Percentiles rank a stretch among this genome's conserved stretches.
Conservation (phyloP, 1,140 invertebrate species). For the Nasonia vitripennis region DNA sequence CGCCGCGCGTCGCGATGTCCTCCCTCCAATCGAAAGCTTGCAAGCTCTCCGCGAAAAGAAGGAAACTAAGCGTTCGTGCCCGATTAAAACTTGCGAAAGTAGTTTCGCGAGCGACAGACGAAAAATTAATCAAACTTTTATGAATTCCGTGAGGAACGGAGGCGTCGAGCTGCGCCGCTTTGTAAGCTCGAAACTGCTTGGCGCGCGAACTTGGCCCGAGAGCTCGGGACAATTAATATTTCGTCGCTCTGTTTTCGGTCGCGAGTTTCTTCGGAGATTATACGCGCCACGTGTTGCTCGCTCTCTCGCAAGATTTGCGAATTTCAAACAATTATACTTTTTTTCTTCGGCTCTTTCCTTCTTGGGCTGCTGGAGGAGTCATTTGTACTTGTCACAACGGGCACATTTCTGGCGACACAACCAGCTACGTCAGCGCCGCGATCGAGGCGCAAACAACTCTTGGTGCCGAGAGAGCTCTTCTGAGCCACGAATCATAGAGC, state of each 20-base stretch:
- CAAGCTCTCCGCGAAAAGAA: background rate
- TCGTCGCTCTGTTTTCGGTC: background rate
- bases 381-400: slow-evolving; percentile 19
- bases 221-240: background rate
- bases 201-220: background rate
- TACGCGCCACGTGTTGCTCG: background rate
- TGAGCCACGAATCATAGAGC: no score
- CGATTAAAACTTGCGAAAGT: background rate
- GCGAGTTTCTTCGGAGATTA: background rate
- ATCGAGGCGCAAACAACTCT: no score
- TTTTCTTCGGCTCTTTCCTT: background rate
- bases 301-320: no score
- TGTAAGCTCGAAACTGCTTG: no score
- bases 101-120: background rate
- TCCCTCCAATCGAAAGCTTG: background rate
- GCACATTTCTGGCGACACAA: no score
- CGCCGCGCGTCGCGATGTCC: no score
- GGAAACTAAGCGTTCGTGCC: background rate
- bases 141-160: background rate
- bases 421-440: no score
- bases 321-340: background rate
- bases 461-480: no score
- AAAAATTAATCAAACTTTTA: slow-evolving; percentile 17
- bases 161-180: no score
- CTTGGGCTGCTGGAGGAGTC: background rate